Evolutionary conservation across 2,888 invertebrate species (phyloP).

Genomic region (Amphipyra berbera): DNA sequence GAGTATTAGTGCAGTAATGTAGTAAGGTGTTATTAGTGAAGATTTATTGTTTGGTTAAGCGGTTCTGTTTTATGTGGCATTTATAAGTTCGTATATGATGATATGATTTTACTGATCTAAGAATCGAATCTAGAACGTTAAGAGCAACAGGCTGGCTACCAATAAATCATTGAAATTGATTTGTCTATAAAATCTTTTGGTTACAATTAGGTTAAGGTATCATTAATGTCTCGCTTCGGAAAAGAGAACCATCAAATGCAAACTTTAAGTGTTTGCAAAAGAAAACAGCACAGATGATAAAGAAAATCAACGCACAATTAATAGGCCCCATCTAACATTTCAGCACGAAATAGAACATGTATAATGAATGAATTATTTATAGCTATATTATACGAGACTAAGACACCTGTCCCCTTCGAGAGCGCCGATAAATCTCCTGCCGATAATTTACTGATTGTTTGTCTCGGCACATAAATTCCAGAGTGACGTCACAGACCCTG

Average conservation of each 20-base stretch:
- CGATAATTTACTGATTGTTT: constrained; percentile 82
- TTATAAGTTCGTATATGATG: not conserved
- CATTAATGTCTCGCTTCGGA: no score
- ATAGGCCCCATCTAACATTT: constrained; percentile 27
- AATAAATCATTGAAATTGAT: no score
- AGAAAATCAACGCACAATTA: constrained; percentile 13
- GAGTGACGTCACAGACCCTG: constrained; percentile 47
- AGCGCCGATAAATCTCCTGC: constrained; percentile 72
- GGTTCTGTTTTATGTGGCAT: constrained; percentile 1
- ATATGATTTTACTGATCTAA: not conserved
- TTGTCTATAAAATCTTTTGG: no score
- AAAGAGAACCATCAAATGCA: no score
- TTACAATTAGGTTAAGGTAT: no score
- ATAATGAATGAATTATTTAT: constrained; percentile 60
- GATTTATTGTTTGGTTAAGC: constrained; percentile 1
- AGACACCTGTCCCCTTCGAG: constrained; percentile 68
- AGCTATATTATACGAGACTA: constrained; percentile 59
- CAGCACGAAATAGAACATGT: constrained; percentile 37
- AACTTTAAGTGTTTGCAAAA: no score
- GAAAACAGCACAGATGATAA: no score
- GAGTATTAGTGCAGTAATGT: constrained; percentile 17
- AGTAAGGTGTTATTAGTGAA: not conserved
- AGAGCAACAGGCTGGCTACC: no score
- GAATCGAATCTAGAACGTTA: not conserved
- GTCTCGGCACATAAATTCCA: constrained; percentile 65